phyloP scores from a whole-genome alignment of 2,113 vertebrate genomes.

The Bostrychus sinensis region DNA sequence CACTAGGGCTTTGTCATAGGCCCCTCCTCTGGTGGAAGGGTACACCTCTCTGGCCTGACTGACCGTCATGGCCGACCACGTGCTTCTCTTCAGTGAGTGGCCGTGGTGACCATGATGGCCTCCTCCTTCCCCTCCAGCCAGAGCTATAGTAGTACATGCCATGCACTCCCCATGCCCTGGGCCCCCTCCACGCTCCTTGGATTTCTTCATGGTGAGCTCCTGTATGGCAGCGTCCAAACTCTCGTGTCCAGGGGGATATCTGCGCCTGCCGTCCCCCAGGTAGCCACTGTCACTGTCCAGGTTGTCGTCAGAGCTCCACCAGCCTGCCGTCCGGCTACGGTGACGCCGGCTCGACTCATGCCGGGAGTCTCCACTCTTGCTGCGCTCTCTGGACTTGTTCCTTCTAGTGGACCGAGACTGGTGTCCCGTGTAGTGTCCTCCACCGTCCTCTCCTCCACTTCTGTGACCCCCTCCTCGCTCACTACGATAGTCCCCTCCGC shows the following conservation, averaged over 20 bases:
- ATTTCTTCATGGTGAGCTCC: constrained; percentile 94
- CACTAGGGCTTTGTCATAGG: constrained; percentile 90
- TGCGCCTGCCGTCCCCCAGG: constrained; percentile 82
- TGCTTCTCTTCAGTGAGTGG: constrained; percentile 94
- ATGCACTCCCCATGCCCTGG: constrained; percentile 89
- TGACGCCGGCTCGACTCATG: constrained; percentile 84
- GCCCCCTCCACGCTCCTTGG: constrained; percentile 80
- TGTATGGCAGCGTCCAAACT: constrained; percentile 94
- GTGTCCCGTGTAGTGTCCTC: constrained; percentile 79
- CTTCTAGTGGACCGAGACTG: constrained; percentile 87
- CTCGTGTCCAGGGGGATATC: constrained; percentile 86
- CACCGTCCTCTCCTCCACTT: constrained; percentile 83
- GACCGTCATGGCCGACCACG: constrained; percentile 98
- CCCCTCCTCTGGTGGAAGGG: constrained; percentile 79
- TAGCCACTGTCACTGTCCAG: constrained; percentile 98
- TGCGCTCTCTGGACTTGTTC: constrained; percentile 88
- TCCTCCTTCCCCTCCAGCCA: constrained; percentile 81
- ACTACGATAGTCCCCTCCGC: constrained; percentile 83
- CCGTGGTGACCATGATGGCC: constrained; percentile 70
- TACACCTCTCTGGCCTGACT: constrained; percentile 96
- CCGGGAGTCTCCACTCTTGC: constrained; percentile 94
- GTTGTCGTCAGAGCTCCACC: constrained; percentile 99
- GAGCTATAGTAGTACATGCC: constrained; percentile 93
- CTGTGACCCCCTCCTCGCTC: constrained; percentile 81
- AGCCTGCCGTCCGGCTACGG: constrained; percentile 90